A percentile compares a stretch with the other conserved stretches of the same genome.
Conservation (phyloP, 2,888 invertebrate genomes). For the Dilophus febrilis region DNA sequence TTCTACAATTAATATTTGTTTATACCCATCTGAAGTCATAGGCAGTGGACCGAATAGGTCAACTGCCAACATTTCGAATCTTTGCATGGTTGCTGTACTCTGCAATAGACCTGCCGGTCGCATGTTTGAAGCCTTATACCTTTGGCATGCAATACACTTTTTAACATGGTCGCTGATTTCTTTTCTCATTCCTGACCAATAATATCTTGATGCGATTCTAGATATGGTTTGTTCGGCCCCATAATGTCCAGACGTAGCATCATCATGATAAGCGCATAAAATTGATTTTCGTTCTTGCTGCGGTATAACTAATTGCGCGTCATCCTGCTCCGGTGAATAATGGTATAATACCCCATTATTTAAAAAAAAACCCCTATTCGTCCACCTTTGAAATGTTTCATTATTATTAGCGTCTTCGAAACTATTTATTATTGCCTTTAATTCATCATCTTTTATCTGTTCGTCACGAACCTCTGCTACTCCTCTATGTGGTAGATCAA, state of each 20-base stretch:
- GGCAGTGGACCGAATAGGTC: constrained; percentile 18
- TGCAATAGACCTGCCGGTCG: constrained; percentile 20
- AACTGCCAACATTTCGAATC: constrained; percentile 12
- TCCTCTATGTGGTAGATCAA: constrained; percentile 10
- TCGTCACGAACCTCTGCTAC: constrained; percentile 7
- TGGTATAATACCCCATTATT: constrained; percentile 12
- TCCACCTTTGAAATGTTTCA: constrained; percentile 8
- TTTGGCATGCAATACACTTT: constrained; percentile 17
- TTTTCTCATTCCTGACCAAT: constrained; percentile 16
- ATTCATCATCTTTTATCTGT: background rate
- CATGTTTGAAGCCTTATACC: constrained; percentile 17
- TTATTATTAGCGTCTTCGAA: background rate
- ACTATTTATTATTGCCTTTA: background rate
- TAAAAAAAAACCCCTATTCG: constrained; percentile 14
- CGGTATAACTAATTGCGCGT: constrained; percentile 8
- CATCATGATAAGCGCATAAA: constrained; percentile 8
- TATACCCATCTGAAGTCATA: constrained; percentile 9
- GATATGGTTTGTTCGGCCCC: constrained; percentile 12
- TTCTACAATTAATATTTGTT: constrained; percentile 15
- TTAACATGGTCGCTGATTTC: constrained; percentile 14
- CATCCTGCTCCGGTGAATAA: constrained; percentile 6
- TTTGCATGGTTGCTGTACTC: constrained; percentile 13
- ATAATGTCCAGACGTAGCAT: constrained; percentile 15
- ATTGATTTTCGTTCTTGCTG: constrained; percentile 7
- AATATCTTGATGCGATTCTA: constrained; percentile 12